Base-by-base conservation (phyloP, 2,113 vertebrate species). In the Scytalopus superciliaris region DNA sequence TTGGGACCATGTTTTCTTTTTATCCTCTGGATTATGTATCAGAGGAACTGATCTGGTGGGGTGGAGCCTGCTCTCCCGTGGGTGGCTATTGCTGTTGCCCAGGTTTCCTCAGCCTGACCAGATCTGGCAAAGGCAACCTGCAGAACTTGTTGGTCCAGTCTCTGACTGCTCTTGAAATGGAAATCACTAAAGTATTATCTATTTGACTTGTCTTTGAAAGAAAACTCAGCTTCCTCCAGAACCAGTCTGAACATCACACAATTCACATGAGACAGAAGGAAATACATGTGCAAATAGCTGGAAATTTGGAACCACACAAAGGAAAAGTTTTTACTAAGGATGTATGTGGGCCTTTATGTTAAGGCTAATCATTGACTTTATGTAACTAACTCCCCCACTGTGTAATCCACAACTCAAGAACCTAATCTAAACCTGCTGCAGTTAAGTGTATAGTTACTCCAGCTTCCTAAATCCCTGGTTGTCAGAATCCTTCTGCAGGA, bases 111-210 rank as follows among this genome's bases (percentile, higher is more conserved):
- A 45, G 1, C 2, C 47, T 56, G 22, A 86, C 60, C 64, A 53
- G 47, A 70, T 64, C 64, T 86, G 91, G 79, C 87, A 91, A 30
- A 60, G 31, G 18, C 28, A 84, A 27, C 79, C 31, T 27, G 90
- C 86, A 75, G 76, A 93, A 96, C 94, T 40, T 75, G 96, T 86
- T 87, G 13, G 64, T 82, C 88, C 28, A 49, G 94, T 94, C 52
- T 84, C 56, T 60, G 40, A 35, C 85, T 1, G 25, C 53, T 93
- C 83, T 78, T 90, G 88, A 92, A 88, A 93, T 59, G 90, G 63
- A 90, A 92, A 93, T 89, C n/a, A 22, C 42, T 78, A 17, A 62
- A 49, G 27, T 78, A 75, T 84, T 90, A 93, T 93, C 92, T 86
- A 11, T 78, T 75, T 93, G 85, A 75, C 49, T 94, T 72, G 56